Conservation (phyloP, 2,797 vertebrate species). For the Lindbergichthys nudifrons region DNA sequence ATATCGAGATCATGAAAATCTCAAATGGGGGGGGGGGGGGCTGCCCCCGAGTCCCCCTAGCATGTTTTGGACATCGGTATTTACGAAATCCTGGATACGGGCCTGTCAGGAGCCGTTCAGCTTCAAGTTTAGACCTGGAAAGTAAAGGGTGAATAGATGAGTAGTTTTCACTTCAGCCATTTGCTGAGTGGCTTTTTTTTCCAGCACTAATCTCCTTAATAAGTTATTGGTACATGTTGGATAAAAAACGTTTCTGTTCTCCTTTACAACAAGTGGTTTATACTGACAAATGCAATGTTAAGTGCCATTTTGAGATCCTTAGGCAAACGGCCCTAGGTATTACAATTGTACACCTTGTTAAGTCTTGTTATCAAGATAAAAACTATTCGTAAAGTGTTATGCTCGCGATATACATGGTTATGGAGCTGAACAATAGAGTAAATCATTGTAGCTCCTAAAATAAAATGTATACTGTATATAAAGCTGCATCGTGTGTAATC, state of each 20-base stretch:
- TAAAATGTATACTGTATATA: neutral
- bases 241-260: slow-evolving; percentile 42
- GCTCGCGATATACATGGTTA: neutral
- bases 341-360: neutral
- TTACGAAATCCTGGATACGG: too few relatives aligned
- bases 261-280: slow-evolving; percentile 40
- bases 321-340: neutral
- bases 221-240: slow-evolving; percentile 51
- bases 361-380: neutral
- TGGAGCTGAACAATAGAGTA: neutral
- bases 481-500: slow-evolving; percentile 1
- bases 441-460: neutral
- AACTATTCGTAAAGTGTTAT: neutral
- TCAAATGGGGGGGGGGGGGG: too few relatives aligned
- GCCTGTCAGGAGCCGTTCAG: neutral
- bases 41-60: too few relatives aligned
- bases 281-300: slow-evolving; percentile 17
- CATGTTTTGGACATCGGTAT: too few relatives aligned
- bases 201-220: slow-evolving; percentile 59
- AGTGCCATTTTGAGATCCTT: neutral
- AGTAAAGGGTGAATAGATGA: slow-evolving; percentile 28
- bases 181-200: slow-evolving; percentile 31
- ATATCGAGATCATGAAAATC: too few relatives aligned
- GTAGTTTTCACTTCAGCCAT: slow-evolving; percentile 23
- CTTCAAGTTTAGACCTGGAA: neutral